phyloP scores from a whole-genome alignment of 1,140 invertebrate genomes.

The Drosophila nigromelanica region DNA sequence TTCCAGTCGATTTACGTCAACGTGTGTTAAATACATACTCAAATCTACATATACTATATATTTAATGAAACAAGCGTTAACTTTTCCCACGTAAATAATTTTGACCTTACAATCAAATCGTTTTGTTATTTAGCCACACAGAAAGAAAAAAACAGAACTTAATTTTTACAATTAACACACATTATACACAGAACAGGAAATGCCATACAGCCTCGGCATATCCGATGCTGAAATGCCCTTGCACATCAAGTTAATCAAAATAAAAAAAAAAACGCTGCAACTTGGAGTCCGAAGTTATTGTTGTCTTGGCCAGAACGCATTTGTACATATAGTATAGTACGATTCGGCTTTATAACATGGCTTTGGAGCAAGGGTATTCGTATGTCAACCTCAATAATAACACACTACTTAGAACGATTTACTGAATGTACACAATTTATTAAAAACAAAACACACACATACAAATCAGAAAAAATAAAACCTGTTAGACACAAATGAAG shows the following conservation, averaged over 20 bases:
- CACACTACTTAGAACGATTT: conserved; percentile 32
- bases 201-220: conserved; percentile 13
- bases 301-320: conserved; percentile 2
- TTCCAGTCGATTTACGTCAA: conserved; percentile 39
- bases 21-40: conserved; percentile 6
- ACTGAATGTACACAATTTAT: conserved; percentile 50
- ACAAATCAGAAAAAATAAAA: conserved; percentile 40
- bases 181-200: conserved; percentile 21
- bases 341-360: not conserved
- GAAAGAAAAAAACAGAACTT: conserved; percentile 22
- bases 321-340: conserved; percentile 33
- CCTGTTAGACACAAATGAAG: conserved; percentile 38
- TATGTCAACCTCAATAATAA: conserved; percentile 14
- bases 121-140: conserved; percentile 68
- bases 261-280: not conserved
- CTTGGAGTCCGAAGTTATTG: not conserved
- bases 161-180: conserved; percentile 26
- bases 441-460: conserved; percentile 31
- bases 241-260: not conserved
- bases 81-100: conserved; percentile 79
- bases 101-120: conserved; percentile 63
- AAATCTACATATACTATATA: conserved; percentile 16
- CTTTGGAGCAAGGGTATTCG: conserved; percentile 19
- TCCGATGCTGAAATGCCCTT: conserved; percentile 30
- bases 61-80: conserved; percentile 67